Percentiles rank a stretch among this genome's conserved stretches.
Conservation (phyloP, 2,888 invertebrate species). For the Cyclophora albipunctata region DNA sequence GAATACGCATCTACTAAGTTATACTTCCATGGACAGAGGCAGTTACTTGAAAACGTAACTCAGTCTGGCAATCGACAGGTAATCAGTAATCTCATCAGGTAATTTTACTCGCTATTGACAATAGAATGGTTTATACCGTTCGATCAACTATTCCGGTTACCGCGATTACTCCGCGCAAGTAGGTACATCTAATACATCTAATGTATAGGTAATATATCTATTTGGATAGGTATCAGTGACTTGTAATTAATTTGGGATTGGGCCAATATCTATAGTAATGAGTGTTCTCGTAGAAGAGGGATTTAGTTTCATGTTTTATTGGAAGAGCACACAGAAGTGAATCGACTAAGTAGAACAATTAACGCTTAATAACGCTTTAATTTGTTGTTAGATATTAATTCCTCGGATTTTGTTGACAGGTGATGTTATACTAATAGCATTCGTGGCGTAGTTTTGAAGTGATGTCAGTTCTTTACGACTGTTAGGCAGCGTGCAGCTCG, state of each 20-base stretch:
- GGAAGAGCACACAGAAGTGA: background rate
- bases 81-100: no score
- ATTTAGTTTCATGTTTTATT: constrained; percentile 7
- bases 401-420: no score
- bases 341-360: background rate
- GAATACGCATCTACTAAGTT: no score
- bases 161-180: constrained; percentile 6
- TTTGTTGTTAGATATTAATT: background rate
- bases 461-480: no score
- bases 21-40: no score
- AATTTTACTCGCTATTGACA: no score
- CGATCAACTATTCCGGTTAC: constrained; percentile 3
- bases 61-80: no score
- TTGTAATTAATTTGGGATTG: constrained; percentile 17
- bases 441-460: no score
- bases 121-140: background rate
- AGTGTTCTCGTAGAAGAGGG: constrained; percentile 3
- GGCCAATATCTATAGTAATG: constrained; percentile 14
- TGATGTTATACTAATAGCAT: no score
- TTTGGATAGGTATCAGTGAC: constrained; percentile 15
- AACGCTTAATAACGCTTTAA: no score
- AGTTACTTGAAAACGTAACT: no score
- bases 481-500: no score
- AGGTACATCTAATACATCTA: background rate
- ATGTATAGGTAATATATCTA: constrained; percentile 4